These are phyloP conservation scores for Etheostoma nigrum DNA, from an alignment of 2,797 vertebrate genomes.

Conservation along the genomic window DNA sequence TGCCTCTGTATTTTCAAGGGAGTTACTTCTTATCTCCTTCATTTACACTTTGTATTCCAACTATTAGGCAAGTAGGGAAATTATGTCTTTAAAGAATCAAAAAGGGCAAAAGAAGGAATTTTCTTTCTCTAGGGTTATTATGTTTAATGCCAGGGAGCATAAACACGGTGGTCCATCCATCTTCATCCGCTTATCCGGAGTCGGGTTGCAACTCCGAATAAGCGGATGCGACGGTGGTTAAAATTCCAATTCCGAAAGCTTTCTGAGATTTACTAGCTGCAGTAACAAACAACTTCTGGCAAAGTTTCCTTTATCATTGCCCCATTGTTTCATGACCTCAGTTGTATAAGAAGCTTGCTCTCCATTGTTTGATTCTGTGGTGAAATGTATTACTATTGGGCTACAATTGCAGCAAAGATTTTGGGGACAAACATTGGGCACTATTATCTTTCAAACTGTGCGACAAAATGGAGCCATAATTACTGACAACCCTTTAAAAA, in stretches of 20 bases:
- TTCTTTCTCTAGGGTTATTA: slow-evolving; percentile 1
- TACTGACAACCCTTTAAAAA: slow-evolving; percentile 63
- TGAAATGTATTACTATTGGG: slow-evolving; percentile 82
- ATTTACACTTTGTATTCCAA: not conserved
- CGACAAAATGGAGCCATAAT: slow-evolving; percentile 75
- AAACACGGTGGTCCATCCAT: not conserved
- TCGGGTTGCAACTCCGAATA: no score
- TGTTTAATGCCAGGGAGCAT: not conserved
- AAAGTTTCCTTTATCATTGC: slow-evolving; percentile 53
- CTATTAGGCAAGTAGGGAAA: not conserved
- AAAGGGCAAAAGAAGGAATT: no score
- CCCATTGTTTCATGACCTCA: slow-evolving; percentile 65
- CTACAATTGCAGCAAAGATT: slow-evolving; percentile 74
- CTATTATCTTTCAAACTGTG: slow-evolving; percentile 67
- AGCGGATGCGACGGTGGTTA: not conserved
- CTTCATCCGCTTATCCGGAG: no score
- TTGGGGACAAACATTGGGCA: slow-evolving; percentile 63
- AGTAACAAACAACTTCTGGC: slow-evolving; percentile 37
- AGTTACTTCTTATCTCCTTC: not conserved
- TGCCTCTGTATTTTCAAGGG: not conserved
- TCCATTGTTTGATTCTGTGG: slow-evolving; percentile 76
- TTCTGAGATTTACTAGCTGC: not conserved
- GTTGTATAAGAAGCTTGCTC: slow-evolving; percentile 64
- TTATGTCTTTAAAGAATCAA: not conserved
- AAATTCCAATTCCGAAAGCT: slow-evolving; percentile 22